Conservation (phyloP, 2,797 vertebrate genomes). For the Schizothorax lantsangensis region DNA sequence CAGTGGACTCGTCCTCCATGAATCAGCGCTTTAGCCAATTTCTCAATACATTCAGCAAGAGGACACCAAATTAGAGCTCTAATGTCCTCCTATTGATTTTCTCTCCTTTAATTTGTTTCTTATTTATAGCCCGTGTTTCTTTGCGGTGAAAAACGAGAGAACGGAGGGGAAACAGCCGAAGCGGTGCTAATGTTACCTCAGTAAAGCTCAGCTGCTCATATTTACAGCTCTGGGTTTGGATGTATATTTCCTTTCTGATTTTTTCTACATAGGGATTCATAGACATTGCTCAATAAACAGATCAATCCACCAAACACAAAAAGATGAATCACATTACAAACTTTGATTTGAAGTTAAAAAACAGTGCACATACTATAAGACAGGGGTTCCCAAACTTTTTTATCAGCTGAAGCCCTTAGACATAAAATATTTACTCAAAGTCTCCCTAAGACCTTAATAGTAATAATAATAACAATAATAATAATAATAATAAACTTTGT, state of each 20-base stretch:
- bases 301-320: not conserved
- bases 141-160: conserved; percentile 8
- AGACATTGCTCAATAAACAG: not conserved
- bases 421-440: too few species aligned
- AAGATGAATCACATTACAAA: not conserved
- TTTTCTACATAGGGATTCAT: not conserved
- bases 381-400: too few species aligned
- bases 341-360: not conserved
- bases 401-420: too few species aligned
- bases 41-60: conserved; percentile 71
- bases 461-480: too few species aligned
- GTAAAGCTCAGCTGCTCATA: not conserved
- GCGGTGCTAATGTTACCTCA: conserved; percentile 5
- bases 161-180: not conserved
- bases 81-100: conserved; percentile 79
- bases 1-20: conserved; percentile 63
- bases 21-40: conserved; percentile 73
- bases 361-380: too few species aligned
- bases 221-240: not conserved
- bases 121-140: conserved; percentile 71
- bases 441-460: too few species aligned
- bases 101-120: conserved; percentile 74
- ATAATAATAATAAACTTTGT: too few species aligned
- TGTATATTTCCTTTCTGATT: not conserved
- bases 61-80: conserved; percentile 75